Conservation (phyloP, 2,113 vertebrate species). For the Chloropsis hardwickii region DNA sequence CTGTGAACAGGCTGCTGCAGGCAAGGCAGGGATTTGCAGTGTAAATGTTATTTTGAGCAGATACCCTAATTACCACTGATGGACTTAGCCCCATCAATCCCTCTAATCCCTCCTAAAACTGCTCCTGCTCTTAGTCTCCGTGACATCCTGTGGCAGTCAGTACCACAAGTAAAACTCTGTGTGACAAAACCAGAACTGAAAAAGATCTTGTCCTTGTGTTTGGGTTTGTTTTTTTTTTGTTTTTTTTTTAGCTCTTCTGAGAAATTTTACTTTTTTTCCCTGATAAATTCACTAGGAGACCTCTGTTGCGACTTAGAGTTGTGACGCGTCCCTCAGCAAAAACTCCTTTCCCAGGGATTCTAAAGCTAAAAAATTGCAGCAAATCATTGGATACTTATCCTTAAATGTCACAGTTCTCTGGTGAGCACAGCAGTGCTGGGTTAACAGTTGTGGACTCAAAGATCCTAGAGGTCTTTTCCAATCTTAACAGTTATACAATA, state of each 20-base stretch:
- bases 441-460: neutral
- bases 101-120: neutral
- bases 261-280: neutral
- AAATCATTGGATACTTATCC: neutral
- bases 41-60: neutral
- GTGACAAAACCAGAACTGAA: neutral
- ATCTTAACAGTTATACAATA: too few species aligned
- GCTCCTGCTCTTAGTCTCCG: neutral
- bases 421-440: rapidly evolving
- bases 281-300: neutral
- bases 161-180: neutral
- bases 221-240: rapidly evolving
- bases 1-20: neutral
- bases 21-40: rapidly evolving
- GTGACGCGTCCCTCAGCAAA: neutral
- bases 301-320: rapidly evolving
- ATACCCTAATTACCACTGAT: neutral
- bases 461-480: neutral
- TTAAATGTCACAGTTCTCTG: neutral
- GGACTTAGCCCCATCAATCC: neutral
- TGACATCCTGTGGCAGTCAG: neutral
- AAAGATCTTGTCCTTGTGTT: rapidly evolving
- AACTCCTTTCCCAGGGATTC: neutral
- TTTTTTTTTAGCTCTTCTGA: neutral
- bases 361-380: neutral